phyloP scores from a whole-genome alignment of 2,113 vertebrate species.

The Petaurus breviceps region DNA sequence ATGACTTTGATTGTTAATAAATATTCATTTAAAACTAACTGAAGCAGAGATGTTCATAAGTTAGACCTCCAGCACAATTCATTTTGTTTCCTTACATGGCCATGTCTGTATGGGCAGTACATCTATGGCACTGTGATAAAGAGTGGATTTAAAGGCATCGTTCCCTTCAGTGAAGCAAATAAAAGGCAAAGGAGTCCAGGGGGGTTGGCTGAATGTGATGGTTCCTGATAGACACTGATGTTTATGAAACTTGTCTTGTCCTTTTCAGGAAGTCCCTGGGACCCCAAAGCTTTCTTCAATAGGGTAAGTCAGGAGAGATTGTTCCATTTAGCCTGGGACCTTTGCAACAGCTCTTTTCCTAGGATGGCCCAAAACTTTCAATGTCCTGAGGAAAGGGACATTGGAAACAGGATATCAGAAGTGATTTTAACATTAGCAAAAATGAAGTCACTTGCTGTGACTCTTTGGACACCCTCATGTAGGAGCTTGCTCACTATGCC shows the following conservation, averaged over 20 bases:
- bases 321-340: not conserved
- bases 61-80: not conserved
- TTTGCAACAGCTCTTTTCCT: not conserved
- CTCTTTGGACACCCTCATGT: not conserved
- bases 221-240: not conserved
- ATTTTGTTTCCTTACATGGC: not conserved
- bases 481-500: not conserved
- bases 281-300: not conserved
- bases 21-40: not conserved
- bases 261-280: not conserved
- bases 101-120: not conserved
- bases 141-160: not conserved
- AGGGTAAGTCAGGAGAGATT: not conserved
- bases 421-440: not conserved
- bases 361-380: not conserved
- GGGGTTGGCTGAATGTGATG: not conserved
- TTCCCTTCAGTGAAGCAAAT: not conserved
- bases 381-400: not conserved
- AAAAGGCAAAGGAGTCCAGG: not conserved
- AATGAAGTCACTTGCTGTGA: not conserved
- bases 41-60: not conserved
- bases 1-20: slow-evolving; percentile 8
- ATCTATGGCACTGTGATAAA: not conserved
- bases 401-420: not conserved
- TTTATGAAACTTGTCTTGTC: rapidly evolving